These are phyloP conservation scores for Lydus trimaculatus DNA, from an alignment of 2,888 invertebrate genomes.

Conservation along the genomic window DNA sequence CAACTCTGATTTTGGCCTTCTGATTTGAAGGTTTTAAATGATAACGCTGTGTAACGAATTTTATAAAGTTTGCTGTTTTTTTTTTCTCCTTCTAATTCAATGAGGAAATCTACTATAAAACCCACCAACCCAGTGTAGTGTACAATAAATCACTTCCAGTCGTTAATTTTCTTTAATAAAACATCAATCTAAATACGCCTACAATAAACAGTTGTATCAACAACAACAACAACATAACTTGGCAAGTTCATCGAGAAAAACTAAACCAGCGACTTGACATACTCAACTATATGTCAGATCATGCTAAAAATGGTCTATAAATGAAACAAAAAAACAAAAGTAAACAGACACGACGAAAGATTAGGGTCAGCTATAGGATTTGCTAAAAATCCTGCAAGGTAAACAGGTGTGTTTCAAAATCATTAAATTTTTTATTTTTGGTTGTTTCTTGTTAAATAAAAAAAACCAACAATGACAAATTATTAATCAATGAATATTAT, in stretches of 20 bases:
- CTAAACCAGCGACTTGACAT: not conserved
- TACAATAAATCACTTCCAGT: constrained; percentile 7
- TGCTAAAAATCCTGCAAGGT: not conserved
- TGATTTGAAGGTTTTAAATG: too few species aligned
- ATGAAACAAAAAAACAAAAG: not conserved
- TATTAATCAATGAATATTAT: too few species aligned
- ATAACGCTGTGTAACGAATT: too few species aligned
- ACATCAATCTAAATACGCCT: not conserved
- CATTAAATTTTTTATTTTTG: not conserved
- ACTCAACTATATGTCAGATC: not conserved
- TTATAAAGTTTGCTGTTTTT: too few species aligned
- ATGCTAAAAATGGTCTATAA: not conserved
- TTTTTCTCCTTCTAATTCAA: too few species aligned
- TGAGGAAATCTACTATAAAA: too few species aligned
- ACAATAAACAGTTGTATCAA: not conserved
- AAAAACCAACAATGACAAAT: too few species aligned
- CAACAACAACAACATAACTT: not conserved
- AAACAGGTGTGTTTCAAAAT: constrained; percentile 12
- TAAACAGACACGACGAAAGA: not conserved
- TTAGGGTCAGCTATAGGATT: constrained; percentile 12
- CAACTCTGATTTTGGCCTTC: too few species aligned
- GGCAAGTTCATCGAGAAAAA: not conserved
- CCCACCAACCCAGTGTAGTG: too few species aligned
- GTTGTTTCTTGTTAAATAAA: too few species aligned
- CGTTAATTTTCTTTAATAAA: not conserved